phyloP scores from a whole-genome alignment of 2,888 invertebrate species.

The Drosophila infuscata region DNA sequence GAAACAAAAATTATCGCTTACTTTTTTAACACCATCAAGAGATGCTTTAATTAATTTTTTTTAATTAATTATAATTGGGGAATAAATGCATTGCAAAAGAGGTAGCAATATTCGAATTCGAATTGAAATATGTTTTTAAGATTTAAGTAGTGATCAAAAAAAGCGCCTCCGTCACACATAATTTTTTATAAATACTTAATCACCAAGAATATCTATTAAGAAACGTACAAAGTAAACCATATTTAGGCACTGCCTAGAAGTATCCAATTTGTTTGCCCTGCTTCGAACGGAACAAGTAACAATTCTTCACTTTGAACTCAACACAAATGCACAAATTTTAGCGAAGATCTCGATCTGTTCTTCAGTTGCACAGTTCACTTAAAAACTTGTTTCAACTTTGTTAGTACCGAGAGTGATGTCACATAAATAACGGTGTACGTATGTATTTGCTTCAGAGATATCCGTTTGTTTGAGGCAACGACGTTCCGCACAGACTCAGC shows the following conservation, averaged over 20 bases:
- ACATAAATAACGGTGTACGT: not conserved
- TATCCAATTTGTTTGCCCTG: slow-evolving; percentile 71
- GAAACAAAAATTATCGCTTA: too few species aligned
- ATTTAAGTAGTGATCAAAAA: not conserved
- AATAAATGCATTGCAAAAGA: not conserved
- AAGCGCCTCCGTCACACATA: not conserved
- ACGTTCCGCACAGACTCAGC: slow-evolving; percentile 79
- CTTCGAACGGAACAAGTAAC: slow-evolving; percentile 15
- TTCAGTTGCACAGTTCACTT: slow-evolving; percentile 49
- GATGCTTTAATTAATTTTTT: not conserved
- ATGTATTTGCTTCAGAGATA: not conserved
- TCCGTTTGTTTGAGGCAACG: slow-evolving; percentile 7
- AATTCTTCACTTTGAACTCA: slow-evolving; percentile 14
- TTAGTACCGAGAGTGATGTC: slow-evolving; percentile 3
- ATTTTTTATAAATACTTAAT: not conserved
- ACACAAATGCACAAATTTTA: slow-evolving; percentile 9
- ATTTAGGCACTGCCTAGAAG: slow-evolving; percentile 75
- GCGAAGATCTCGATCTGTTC: not conserved
- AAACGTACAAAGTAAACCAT: slow-evolving; percentile 84
- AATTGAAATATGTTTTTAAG: not conserved
- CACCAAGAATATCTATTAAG: not conserved
- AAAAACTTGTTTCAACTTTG: slow-evolving; percentile 35
- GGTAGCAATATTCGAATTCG: not conserved
- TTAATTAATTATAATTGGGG: not conserved
- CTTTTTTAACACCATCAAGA: not conserved